Evolutionary conservation across 1,140 invertebrate genomes (phyloP).

Genomic region (Stegodyphus mimosarum): DNA sequence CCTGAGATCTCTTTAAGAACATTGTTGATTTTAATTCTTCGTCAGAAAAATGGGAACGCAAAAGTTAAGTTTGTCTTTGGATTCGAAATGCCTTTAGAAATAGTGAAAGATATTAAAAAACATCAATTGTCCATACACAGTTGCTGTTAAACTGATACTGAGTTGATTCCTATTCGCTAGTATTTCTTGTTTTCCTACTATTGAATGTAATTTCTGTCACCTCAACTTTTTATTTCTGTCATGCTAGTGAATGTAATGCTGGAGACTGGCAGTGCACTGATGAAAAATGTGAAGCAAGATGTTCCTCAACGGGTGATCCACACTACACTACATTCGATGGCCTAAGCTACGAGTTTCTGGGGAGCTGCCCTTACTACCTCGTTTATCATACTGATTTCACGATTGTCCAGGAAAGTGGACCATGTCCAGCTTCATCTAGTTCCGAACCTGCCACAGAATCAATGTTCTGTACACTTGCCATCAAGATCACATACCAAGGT

Average conservation of each 20-base stretch:
- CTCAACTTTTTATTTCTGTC: too few species aligned
- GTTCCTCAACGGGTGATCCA: slow-evolving; percentile 85
- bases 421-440: slow-evolving; percentile 62
- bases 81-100: too few species aligned
- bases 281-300: slow-evolving; percentile 78
- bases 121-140: too few species aligned
- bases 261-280: slow-evolving; percentile 85
- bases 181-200: too few species aligned
- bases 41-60: too few species aligned
- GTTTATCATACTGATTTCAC: slow-evolving; percentile 72
- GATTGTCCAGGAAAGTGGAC: slow-evolving; percentile 81
- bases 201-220: too few species aligned
- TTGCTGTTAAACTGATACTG: too few species aligned
- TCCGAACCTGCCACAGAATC: neutral
- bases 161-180: too few species aligned
- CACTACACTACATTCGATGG: slow-evolving; percentile 93
- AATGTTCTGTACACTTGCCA: slow-evolving; percentile 81
- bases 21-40: too few species aligned
- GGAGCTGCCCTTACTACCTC: slow-evolving; percentile 86
- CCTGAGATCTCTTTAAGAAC: too few species aligned
- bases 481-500: slow-evolving; percentile 73
- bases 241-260: slow-evolving; percentile 74
- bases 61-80: too few species aligned
- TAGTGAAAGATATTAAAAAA: too few species aligned
- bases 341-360: slow-evolving; percentile 86